Evolutionary conservation across 2,113 vertebrate genomes (phyloP).

Genomic region (Hystrix brachyura): DNA sequence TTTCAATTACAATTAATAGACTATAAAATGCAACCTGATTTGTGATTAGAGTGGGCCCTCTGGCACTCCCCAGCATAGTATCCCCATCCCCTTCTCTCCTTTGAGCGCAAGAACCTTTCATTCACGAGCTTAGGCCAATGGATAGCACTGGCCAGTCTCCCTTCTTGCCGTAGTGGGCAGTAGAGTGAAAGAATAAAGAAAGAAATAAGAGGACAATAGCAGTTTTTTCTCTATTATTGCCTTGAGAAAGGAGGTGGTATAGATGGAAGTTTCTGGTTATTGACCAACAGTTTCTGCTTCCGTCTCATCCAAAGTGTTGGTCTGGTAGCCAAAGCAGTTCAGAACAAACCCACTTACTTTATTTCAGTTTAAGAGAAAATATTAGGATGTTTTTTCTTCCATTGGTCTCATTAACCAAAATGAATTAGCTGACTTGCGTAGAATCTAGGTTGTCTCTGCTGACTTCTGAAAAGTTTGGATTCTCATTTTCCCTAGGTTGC

Average conservation of each 20-base stretch:
- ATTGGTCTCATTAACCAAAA: background rate
- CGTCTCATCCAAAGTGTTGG: background rate
- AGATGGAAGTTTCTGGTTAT: background rate
- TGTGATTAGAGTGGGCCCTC: background rate
- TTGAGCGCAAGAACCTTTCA: background rate
- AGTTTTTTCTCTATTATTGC: background rate
- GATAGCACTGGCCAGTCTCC: background rate
- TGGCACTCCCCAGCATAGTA: background rate
- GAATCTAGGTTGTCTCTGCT: background rate
- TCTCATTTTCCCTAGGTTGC: conserved; percentile 88
- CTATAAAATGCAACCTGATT: background rate
- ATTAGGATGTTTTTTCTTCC: background rate
- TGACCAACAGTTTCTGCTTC: background rate
- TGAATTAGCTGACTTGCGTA: background rate
- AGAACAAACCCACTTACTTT: background rate
- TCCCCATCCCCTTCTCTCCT: too few relatives aligned
- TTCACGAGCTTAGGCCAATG: background rate
- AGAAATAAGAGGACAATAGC: background rate
- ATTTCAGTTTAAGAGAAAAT: background rate
- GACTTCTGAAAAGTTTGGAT: background rate
- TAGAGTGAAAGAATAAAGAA: background rate
- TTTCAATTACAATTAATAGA: background rate
- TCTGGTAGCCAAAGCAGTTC: background rate
- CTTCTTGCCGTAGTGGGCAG: background rate
- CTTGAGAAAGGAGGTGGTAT: background rate